Conservation (phyloP, 2,797 vertebrate species). For the Arnoldichthys spilopterus region DNA sequence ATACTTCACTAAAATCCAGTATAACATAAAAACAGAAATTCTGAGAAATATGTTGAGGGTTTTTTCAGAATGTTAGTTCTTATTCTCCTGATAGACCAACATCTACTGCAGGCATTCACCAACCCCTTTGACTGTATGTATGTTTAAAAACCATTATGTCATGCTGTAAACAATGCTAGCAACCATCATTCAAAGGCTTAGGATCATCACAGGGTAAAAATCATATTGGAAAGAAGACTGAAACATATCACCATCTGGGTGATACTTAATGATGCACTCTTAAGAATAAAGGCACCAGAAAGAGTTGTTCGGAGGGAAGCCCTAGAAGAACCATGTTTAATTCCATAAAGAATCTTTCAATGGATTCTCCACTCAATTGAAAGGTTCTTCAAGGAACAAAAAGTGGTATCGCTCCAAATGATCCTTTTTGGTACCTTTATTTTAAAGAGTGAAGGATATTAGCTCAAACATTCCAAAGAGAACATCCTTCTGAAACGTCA, state of each 20-base stretch:
- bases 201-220: neutral
- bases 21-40: neutral
- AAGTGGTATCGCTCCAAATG: too few species aligned
- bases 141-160: neutral
- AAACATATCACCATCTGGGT: neutral
- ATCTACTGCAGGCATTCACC: neutral
- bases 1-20: neutral
- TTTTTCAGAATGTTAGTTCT: too few species aligned
- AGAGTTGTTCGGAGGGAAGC: neutral
- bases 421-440: too few species aligned
- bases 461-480: neutral
- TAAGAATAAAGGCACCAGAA: neutral
- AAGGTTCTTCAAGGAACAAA: too few species aligned
- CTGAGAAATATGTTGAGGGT: too few species aligned
- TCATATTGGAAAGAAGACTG: too few species aligned
- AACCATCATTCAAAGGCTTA: neutral
- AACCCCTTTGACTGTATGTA: neutral
- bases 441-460: too few species aligned
- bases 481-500: slow-evolving; percentile 39
- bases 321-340: neutral
- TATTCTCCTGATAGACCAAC: neutral
- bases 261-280: neutral
- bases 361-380: neutral
- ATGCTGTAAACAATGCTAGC: neutral
- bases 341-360: neutral